These are phyloP conservation scores for Heliocidaris tuberculata DNA, from an alignment of 35 echinoderm and acorn worm genomes.

Conservation along the genomic window DNA sequence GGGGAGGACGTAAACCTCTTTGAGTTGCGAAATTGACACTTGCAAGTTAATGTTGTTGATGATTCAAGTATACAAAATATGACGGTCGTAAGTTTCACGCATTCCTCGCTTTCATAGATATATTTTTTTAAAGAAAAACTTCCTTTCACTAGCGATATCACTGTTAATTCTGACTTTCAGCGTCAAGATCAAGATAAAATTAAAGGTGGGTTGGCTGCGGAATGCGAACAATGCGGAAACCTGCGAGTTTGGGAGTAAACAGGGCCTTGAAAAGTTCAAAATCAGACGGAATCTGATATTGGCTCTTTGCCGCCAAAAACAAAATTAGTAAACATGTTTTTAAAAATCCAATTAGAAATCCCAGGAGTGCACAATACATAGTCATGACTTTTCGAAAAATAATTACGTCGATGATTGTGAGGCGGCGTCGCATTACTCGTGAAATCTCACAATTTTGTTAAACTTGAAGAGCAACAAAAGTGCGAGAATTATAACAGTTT, in stretches of 20 bases:
- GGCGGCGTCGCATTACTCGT: too few relatives aligned
- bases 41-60: too few relatives aligned
- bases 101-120: too few relatives aligned
- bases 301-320: neutral
- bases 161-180: neutral
- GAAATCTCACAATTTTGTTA: neutral
- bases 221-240: neutral
- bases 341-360: neutral
- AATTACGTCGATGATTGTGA: neutral
- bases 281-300: neutral
- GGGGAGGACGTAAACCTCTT: too few relatives aligned
- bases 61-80: too few relatives aligned
- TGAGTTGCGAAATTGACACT: too few relatives aligned
- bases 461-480: neutral
- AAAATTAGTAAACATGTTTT: slow-evolving; percentile 19
- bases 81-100: too few relatives aligned
- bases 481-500: neutral
- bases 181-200: neutral
- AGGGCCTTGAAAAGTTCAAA: neutral
- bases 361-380: neutral
- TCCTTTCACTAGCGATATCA: neutral
- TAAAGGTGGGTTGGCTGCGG: neutral
- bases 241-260: neutral
- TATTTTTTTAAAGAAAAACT: neutral
- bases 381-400: neutral